Conservation (phyloP, 2,888 invertebrate genomes). For the Zele albiditarsus region DNA sequence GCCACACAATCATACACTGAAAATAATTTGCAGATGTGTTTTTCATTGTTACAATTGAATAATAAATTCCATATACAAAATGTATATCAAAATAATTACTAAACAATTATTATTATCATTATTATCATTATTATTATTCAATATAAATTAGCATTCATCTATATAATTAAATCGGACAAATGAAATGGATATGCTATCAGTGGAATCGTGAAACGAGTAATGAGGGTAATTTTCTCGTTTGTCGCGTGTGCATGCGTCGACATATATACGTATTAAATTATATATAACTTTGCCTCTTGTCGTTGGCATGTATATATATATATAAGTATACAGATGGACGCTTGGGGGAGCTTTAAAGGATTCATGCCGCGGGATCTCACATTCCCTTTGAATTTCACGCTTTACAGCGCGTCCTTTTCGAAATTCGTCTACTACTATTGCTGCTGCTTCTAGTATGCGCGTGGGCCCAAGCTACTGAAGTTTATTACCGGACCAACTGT, state of each 20-base stretch:
- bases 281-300: conserved; percentile 2
- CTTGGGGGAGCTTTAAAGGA: conserved; percentile 55
- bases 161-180: neutral
- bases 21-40: too few species aligned
- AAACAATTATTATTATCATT: too few species aligned
- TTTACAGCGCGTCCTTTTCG: conserved; percentile 57
- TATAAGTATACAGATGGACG: neutral
- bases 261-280: conserved; percentile 4
- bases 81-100: too few species aligned
- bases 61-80: too few species aligned
- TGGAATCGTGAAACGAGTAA: conserved; percentile 10
- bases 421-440: conserved; percentile 51
- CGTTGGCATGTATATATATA: neutral
- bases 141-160: too few species aligned
- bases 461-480: conserved; percentile 44
- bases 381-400: conserved; percentile 68
- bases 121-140: too few species aligned
- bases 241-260: neutral
- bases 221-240: conserved; percentile 11
- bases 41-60: too few species aligned
- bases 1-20: too few species aligned
- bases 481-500: conserved; percentile 60
- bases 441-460: conserved; percentile 11
- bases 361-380: conserved; percentile 59
- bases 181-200: neutral